phyloP scores from a whole-genome alignment of 2,113 vertebrate genomes.

The Ornithorhynchus anatinus region DNA sequence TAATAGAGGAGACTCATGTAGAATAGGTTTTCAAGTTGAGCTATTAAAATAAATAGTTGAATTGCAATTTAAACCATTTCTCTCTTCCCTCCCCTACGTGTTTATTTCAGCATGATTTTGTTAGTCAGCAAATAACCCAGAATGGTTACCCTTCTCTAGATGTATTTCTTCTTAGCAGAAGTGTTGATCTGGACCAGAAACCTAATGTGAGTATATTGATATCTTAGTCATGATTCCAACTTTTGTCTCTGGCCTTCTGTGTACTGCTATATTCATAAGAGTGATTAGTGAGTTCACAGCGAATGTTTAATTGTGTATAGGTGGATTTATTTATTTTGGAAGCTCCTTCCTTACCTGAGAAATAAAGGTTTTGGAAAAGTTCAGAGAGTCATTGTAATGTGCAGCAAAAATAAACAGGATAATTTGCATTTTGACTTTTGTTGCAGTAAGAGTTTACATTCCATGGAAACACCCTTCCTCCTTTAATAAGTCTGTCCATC shows the following conservation, averaged over 20 bases:
- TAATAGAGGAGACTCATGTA: too few relatives aligned
- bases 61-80: background rate
- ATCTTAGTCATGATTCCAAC: background rate
- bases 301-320: slow-evolving; percentile 3
- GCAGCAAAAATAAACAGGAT: slow-evolving; percentile 7
- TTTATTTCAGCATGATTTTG: slow-evolving; percentile 69
- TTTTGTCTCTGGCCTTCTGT: background rate
- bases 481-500: background rate
- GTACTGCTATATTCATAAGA: background rate
- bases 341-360: slow-evolving; percentile 16
- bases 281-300: background rate
- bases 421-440: slow-evolving; percentile 9
- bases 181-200: slow-evolving; percentile 67
- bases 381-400: slow-evolving; percentile 10
- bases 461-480: background rate
- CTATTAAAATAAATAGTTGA: too few relatives aligned
- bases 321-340: background rate
- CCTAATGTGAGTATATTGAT: slow-evolving; percentile 70
- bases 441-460: background rate
- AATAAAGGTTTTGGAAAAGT: slow-evolving; percentile 14
- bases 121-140: slow-evolving; percentile 73
- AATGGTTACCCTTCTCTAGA: slow-evolving; percentile 77
- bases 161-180: slow-evolving; percentile 75
- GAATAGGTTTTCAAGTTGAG: too few relatives aligned
- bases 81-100: background rate